Base-by-base conservation (phyloP, 2,888 invertebrate species). In the Dyspetes luteomarginatus region DNA sequence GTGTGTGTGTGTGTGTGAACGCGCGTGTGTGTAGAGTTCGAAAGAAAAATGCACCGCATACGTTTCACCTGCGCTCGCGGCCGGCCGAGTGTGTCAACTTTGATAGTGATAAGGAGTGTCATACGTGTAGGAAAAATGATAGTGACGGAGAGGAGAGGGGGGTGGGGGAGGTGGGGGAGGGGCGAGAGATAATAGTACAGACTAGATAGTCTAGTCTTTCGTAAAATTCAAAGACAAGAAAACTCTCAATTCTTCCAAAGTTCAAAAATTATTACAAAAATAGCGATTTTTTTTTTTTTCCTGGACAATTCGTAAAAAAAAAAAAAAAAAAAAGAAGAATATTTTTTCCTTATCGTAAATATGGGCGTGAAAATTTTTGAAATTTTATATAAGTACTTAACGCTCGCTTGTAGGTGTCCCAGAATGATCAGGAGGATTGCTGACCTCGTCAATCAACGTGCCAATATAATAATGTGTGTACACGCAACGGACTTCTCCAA, bases 391-490 rank as follows among this genome's bases (percentile, higher is more conserved):
- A 56, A 24, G n/a, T n/a, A n/a, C n/a, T n/a, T n/a, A 12, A 22
- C 36, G n/a, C 67, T 67, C 17, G 52, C 28, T 3, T 3, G 15
- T 2, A 26, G 15, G 30, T 36, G 24, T 17, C 48, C 45, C 64
- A 22, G 71, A 71, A 45, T 75, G 26, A 7, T 36, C 17, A 9
- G 5, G 50, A 24, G 71, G 30, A 36, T 67, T 36, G 75, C 60
- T 67, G 71, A 76, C 71, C 65, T 80, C 75, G 71, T 80, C 50
- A 75, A 80, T 75, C 67, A 72, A 67, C 43, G 43, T 75, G 71
- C 75, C 74, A 60, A 80, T n/a, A n/a, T n/a, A n/a, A n/a, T 80
- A 62, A 26, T 22, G 52, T 7, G 7, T 50, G 30, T 12, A 15
- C 43, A 24, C 43, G 58, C 26, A 17, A 41, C 45, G 52, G 67